Base-by-base conservation (phyloP, 2,797 vertebrate genomes). In the Siniperca scherzeri region DNA sequence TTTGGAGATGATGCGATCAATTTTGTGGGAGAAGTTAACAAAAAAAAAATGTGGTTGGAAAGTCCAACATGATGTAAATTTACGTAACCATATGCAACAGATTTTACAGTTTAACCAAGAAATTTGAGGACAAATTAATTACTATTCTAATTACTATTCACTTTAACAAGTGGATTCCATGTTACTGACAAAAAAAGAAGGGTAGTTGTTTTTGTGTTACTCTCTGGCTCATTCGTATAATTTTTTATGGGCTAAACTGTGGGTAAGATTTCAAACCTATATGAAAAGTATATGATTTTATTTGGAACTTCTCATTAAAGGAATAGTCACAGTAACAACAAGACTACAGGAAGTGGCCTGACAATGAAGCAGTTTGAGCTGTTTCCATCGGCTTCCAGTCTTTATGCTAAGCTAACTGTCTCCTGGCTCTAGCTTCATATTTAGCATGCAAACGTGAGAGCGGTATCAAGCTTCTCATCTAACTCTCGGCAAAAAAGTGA, bases 111-210 rank as follows among this genome's bases (percentile, higher is more conserved):
- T 50, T 68, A 50, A 52, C 2, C 13, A 21, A 19, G 42, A 65
- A 46, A 61, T 11, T 44, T 66, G 19, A 55, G 64, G 62, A 65
- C 57, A 74, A 55, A 70, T 33, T 2, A 55, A 83, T 69, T 19
- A 46, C 21, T 19, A n/a, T n/a, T n/a, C n/a, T n/a, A n/a, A n/a
- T n/a, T n/a, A n/a, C n/a, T n/a, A n/a, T n/a, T n/a, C n/a, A n/a
- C n/a, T 17, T 6, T 27, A 78, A 52, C 22, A 33, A 48, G 46
- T 44, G 14, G 36, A 71, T 70, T 69, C 50, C 42, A 78, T 57
- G n/a, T 74, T 72, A 38, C 30, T 36, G 33, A 42, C 30, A 73
- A 33, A 72, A 46, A 60, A 16, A 68, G 16, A 36, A 60, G 44
- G 22, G 25, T 17, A 13, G 11, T 12, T 7, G 40, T 40, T n/a